Evolutionary conservation across 2,113 vertebrate genomes (phyloP).

Genomic region (Oryzias curvinotus): DNA sequence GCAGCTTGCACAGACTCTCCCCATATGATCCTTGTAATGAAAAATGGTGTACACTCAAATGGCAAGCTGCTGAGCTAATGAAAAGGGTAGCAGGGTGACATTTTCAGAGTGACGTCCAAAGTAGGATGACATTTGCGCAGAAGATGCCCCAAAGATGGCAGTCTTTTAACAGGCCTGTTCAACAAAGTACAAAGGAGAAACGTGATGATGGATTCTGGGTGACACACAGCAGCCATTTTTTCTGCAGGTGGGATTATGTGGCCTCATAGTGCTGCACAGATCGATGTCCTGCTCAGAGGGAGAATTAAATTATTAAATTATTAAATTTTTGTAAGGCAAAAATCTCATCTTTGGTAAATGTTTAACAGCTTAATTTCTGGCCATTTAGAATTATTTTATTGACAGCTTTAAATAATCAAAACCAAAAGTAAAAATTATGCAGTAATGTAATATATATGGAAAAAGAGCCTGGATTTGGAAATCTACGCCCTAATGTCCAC

Average conservation of each 20-base stretch:
- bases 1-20: conserved; percentile 3
- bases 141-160: conserved; percentile 57
- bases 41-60: conserved; percentile 47
- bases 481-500: too few species aligned
- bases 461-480: too few species aligned
- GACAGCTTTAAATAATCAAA: neutral
- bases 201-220: conserved; percentile 12
- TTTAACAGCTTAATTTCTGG: neutral
- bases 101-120: conserved; percentile 63
- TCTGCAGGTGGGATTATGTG: conserved; percentile 32
- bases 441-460: too few species aligned
- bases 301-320: neutral
- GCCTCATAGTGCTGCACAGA: conserved; percentile 14
- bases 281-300: conserved; percentile 8
- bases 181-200: conserved; percentile 5
- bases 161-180: conserved; percentile 15
- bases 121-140: conserved; percentile 64
- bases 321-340: conserved; percentile 8
- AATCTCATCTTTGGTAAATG: neutral
- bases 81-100: conserved; percentile 57
- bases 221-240: conserved; percentile 5
- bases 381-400: neutral
- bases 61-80: conserved; percentile 55
- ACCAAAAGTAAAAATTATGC: neutral
- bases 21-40: conserved; percentile 54